Evolutionary conservation across 2,113 vertebrate species (phyloP), one percentile per base, ranked within the genome.

Genomic region (Thunnus maccoyii): DNA sequence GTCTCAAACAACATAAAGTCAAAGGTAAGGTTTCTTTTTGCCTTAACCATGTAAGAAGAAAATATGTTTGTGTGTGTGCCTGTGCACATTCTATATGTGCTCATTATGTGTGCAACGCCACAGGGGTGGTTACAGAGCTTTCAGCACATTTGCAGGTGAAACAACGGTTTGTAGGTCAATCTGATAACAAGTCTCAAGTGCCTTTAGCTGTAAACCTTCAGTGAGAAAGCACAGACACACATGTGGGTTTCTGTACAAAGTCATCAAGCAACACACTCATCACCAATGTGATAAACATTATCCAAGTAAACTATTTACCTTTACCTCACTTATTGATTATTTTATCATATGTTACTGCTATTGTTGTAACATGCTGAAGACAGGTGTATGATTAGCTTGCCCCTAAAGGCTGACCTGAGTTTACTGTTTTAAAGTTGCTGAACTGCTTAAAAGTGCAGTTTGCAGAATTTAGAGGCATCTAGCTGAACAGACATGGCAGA

Each of bases 91-190:
- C 20, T 32, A 14, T 62, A 52, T 46, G 52, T 72, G 10, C 1
- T 30, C 17, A 44, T 51, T 50, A 41, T 9, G 58, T n/a, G 44
- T 52, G 13, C 5, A 52, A 41, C 6, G 3, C 32, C 50, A 15
- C 9, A 1, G 25, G 2, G 6, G 3, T 51, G 50, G 30, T 15
- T 72, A 18, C 62, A 70, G 48, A 73, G 18, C 4, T 56, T 64
- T 56, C 50, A 54, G 9, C 67, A 74, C 27, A 84, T 64, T 32
- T 22, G 1, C 5, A 72, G 47, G 32, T 75, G 64, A 72, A 69
- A 64, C 30, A 63, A 69, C 17, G 36, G 55, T 77, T 66, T 83
- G 58, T 78, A 70, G 69, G 65, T 36, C 58, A 81, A 46, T 46
- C 64, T 68, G 71, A 77, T 64, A 66, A 64, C 15, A 70, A 30